Conservation (phyloP, 2,888 invertebrate genomes). For the Diarsia brunnea region DNA sequence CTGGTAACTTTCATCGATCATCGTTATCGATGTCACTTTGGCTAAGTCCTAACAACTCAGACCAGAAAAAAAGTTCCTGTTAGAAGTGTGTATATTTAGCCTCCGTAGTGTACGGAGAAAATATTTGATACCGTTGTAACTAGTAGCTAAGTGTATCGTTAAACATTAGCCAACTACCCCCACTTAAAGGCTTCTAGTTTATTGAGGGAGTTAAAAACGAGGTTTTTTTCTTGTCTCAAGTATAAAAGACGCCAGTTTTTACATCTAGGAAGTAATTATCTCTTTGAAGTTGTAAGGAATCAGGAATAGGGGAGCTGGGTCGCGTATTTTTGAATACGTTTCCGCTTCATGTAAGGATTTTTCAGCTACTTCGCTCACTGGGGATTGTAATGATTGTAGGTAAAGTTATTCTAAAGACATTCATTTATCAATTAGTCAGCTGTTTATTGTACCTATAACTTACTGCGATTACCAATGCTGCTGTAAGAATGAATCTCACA, state of each 20-base stretch:
- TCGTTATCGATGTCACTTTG: background rate
- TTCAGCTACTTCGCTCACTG: no score
- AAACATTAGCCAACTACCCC: slow-evolving; percentile 60
- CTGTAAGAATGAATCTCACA: background rate
- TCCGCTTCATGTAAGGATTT: background rate
- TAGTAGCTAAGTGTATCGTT: slow-evolving; percentile 57
- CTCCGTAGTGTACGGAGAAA: no score
- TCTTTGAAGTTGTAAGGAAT: slow-evolving; percentile 79
- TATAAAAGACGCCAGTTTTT: slow-evolving; percentile 78
- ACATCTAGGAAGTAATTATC: slow-evolving; percentile 85
- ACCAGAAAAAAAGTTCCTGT: background rate
- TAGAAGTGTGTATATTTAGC: no score
- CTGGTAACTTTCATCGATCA: background rate
- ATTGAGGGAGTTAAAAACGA: slow-evolving; percentile 71
- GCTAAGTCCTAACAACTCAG: background rate
- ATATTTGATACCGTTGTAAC: background rate
- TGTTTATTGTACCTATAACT: background rate
- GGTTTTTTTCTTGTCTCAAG: slow-evolving; percentile 70
- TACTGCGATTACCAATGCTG: background rate
- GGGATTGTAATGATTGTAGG: no score
- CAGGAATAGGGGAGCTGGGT: slow-evolving; percentile 71
- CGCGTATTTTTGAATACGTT: slow-evolving; percentile 66
- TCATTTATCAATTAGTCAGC: background rate
- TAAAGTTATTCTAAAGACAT: background rate
- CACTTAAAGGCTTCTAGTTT: slow-evolving; percentile 56